phyloP scores from a whole-genome alignment of 1,140 invertebrate genomes.

The Notospermus geniculatus region DNA sequence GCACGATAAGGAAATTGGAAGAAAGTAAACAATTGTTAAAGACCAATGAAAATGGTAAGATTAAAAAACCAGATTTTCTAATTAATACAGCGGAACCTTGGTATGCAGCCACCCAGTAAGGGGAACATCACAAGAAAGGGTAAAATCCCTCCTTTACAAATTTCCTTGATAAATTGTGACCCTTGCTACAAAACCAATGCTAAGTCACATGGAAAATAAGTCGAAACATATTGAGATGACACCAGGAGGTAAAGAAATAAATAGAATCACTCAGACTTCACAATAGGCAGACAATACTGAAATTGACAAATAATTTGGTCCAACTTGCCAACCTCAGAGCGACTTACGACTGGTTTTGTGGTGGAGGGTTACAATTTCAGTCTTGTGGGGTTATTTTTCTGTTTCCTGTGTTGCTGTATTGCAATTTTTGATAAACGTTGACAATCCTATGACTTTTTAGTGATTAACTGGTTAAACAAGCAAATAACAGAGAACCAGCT shows the following conservation, averaged over 20 bases:
- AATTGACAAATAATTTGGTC: background rate
- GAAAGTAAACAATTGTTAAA: conserved; percentile 51
- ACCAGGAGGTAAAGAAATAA: no score
- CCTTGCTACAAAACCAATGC: no score
- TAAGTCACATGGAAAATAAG: no score
- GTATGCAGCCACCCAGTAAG: background rate
- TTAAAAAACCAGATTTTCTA: background rate
- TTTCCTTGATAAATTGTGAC: background rate
- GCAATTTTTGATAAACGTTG: no score
- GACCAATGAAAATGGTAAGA: conserved; percentile 54
- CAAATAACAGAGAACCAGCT: conserved; percentile 52
- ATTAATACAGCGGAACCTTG: background rate
- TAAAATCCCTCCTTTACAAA: background rate
- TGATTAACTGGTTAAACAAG: conserved; percentile 55
- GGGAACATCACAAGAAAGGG: background rate
- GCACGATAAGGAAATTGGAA: conserved; percentile 45
- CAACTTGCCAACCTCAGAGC: no score
- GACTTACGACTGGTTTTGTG: no score
- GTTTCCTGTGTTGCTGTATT: no score
- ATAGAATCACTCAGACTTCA: no score
- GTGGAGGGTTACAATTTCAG: no score
- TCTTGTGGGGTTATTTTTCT: no score
- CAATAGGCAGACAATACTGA: no score
- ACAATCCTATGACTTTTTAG: conserved; percentile 32
- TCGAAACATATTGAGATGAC: no score